Conservation (phyloP, 2,113 vertebrate genomes). For the Laticauda colubrina region DNA sequence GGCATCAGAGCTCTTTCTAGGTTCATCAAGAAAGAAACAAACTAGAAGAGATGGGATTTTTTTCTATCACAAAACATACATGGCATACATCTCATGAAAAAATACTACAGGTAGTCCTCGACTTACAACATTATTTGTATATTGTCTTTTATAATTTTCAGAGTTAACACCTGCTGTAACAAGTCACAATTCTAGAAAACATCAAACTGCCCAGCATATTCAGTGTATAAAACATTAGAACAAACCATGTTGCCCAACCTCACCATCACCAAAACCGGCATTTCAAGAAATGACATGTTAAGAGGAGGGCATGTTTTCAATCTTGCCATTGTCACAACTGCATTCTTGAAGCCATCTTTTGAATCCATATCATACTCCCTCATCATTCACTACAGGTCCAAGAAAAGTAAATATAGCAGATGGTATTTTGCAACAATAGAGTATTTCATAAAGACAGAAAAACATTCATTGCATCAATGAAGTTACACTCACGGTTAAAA, state of each 20-base stretch:
- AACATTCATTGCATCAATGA: background rate
- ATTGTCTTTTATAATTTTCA: background rate
- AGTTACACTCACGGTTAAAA: background rate
- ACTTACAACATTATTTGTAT: too few species aligned
- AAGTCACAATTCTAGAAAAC: background rate
- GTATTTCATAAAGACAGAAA: background rate
- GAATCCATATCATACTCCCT: background rate
- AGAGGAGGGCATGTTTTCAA: background rate
- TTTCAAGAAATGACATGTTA: background rate
- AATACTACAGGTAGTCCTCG: background rate
- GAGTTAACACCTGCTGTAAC: background rate
- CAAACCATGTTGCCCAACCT: background rate
- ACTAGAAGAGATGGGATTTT: background rate
- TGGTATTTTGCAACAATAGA: background rate
- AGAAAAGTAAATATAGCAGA: background rate
- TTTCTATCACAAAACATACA: background rate
- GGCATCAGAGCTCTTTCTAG: background rate
- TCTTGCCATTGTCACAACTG: background rate
- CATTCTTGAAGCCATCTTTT: background rate
- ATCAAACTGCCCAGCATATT: constrained; percentile 15
- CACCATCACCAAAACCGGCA: background rate
- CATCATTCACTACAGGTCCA: background rate
- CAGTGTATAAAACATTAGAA: background rate
- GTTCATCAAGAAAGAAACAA: constrained; percentile 3
- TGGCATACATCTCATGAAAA: background rate